phyloP scores from a whole-genome alignment of 2,888 invertebrate species.

The Allygus modestus region DNA sequence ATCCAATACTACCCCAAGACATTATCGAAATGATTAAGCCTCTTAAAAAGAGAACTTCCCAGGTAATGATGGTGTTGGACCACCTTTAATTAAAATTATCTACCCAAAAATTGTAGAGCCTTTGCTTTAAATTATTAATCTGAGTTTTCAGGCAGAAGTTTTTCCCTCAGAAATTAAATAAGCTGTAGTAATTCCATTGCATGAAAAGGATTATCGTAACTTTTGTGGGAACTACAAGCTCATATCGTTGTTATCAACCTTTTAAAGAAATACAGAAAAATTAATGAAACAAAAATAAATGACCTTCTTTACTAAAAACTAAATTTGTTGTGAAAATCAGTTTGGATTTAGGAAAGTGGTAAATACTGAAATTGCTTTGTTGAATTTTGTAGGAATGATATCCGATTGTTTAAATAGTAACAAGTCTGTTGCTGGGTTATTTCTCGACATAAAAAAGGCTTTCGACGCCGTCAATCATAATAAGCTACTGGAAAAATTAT shows the following conservation, averaged over 20 bases:
- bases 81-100: no score
- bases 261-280: not conserved
- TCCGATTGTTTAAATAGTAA: not conserved
- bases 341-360: constrained; percentile 13
- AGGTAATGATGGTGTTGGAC: not conserved
- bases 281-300: constrained; percentile 19
- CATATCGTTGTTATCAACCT: not conserved
- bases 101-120: no score
- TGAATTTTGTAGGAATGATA: not conserved
- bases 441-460: constrained; percentile 51
- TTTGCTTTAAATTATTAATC: no score
- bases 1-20: no score
- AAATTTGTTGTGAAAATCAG: constrained; percentile 27
- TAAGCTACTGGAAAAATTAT: constrained; percentile 21
- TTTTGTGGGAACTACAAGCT: not conserved
- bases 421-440: not conserved
- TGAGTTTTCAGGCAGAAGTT: not conserved
- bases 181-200: not conserved
- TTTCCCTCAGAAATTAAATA: not conserved
- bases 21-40: no score
- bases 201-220: not conserved
- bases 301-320: not conserved
- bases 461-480: constrained; percentile 45
- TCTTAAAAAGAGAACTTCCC: no score
- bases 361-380: constrained; percentile 23